These are phyloP conservation scores for Frankliniella intonsa DNA, from an alignment of 2,888 invertebrate species.

Conservation along the genomic window DNA sequence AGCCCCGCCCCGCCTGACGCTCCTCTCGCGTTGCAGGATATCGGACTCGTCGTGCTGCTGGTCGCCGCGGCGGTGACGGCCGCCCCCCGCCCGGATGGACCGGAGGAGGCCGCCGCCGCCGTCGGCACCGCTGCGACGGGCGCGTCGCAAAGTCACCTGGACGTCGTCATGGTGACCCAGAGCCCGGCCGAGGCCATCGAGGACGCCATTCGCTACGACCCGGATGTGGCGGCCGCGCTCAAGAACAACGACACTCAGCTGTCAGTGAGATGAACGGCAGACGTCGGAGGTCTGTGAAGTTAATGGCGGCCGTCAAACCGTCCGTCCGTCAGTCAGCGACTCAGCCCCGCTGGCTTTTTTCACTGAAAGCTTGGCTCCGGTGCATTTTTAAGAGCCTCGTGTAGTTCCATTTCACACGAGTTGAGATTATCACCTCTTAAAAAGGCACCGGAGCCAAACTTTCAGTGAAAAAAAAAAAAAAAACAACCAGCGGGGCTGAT, in stretches of 20 bases:
- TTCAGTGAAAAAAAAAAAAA: too few species aligned
- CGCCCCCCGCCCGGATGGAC: background rate
- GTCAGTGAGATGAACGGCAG: background rate
- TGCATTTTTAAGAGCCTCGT: too few species aligned
- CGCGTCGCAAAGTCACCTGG: background rate
- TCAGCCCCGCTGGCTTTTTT: too few species aligned
- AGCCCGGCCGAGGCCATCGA: constrained; percentile 14
- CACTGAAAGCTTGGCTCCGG: too few species aligned
- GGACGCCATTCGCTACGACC: constrained; percentile 8
- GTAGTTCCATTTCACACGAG: too few species aligned
- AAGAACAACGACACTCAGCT: background rate
- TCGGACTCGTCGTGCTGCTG: background rate
- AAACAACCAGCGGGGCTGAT: too few species aligned
- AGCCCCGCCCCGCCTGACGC: too few species aligned
- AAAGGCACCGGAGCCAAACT: too few species aligned
- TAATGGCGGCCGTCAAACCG: too few species aligned
- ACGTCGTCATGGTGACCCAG: background rate
- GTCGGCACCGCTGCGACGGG: background rate
- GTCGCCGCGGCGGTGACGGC: background rate
- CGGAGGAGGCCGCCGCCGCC: background rate
- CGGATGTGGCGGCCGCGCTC: background rate
- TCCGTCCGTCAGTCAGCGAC: too few species aligned
- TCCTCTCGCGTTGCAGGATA: background rate
- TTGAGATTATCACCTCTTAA: too few species aligned
- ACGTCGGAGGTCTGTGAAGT: too few species aligned